A percentile compares a stretch with the other conserved stretches of the same genome.
These are phyloP conservation scores for Fragum whitleyi DNA, from an alignment of 2,888 invertebrate species.

Conservation along the genomic window DNA sequence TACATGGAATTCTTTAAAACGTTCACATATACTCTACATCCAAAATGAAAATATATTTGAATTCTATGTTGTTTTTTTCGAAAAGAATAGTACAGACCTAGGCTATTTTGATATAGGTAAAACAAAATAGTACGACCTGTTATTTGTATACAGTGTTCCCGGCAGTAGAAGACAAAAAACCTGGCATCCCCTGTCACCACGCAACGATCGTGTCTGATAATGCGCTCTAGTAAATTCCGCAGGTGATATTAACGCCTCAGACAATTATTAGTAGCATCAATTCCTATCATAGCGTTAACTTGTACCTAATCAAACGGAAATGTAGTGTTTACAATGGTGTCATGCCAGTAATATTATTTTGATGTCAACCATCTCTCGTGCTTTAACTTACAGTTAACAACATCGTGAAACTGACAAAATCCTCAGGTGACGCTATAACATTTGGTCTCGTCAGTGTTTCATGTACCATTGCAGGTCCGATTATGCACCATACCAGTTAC, in stretches of 20 bases:
- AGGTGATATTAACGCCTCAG: background rate
- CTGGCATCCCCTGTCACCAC: background rate
- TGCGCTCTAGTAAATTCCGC: background rate
- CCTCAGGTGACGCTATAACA: too few species aligned
- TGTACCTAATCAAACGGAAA: background rate
- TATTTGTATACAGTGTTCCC: background rate
- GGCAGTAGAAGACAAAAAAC: background rate
- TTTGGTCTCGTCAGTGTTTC: too few species aligned
- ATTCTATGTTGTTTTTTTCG: too few species aligned
- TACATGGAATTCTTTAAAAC: too few species aligned
- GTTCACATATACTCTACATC: too few species aligned
- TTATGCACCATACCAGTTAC: too few species aligned
- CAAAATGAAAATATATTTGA: too few species aligned
- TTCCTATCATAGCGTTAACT: slow-evolving; percentile 4
- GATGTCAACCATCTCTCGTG: too few species aligned
- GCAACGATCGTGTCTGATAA: background rate
- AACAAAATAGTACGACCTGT: background rate
- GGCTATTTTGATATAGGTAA: background rate
- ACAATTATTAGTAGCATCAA: background rate
- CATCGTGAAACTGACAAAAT: too few species aligned
- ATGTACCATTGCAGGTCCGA: too few species aligned
- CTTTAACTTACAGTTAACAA: too few species aligned
- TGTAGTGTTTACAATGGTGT: background rate
- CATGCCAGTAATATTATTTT: background rate
- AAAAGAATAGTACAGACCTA: too few species aligned